A percentile compares a stretch with the other conserved stretches of the same genome.
phyloP scores from a whole-genome alignment of 2,797 vertebrate genomes.

The Vipera ursinii region DNA sequence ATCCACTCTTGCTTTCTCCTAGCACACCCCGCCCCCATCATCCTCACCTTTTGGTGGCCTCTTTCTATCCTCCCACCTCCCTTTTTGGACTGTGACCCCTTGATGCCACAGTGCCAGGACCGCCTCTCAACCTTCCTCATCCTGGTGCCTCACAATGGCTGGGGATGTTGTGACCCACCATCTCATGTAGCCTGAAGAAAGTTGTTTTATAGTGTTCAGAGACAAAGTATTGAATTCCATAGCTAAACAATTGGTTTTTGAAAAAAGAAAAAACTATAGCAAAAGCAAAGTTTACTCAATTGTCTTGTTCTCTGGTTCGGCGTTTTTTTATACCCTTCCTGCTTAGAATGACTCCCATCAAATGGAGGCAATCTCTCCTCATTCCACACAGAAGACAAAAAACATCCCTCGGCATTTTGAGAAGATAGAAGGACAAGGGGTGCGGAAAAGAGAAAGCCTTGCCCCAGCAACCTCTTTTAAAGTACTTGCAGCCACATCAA shows the following conservation, averaged over 20 bases:
- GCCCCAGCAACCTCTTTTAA: constrained; percentile 63
- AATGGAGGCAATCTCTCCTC: constrained; percentile 49
- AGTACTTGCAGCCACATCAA: constrained; percentile 61
- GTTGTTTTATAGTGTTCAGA: background rate
- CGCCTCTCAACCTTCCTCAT: background rate
- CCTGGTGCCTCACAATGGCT: background rate
- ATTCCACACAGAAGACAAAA: constrained; percentile 17
- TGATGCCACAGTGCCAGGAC: background rate
- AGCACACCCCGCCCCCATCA: background rate
- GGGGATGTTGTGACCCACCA: background rate
- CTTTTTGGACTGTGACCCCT: background rate
- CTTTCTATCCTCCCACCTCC: background rate
- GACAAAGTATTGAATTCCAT: background rate
- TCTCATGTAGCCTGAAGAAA: background rate
- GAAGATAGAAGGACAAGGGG: constrained; percentile 42
- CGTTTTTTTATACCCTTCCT: background rate
- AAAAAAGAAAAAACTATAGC: background rate
- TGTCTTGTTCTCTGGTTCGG: constrained; percentile 16
- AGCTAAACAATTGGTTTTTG: background rate
- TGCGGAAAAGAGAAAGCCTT: constrained; percentile 58
- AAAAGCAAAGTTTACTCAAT: background rate
- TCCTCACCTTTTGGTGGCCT: too few species aligned
- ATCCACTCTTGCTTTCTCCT: background rate
- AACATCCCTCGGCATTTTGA: constrained; percentile 41
- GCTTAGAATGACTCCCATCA: constrained; percentile 19